These are phyloP conservation scores for Anableps anableps DNA, from an alignment of 2,797 vertebrate species.

Conservation along the genomic window DNA sequence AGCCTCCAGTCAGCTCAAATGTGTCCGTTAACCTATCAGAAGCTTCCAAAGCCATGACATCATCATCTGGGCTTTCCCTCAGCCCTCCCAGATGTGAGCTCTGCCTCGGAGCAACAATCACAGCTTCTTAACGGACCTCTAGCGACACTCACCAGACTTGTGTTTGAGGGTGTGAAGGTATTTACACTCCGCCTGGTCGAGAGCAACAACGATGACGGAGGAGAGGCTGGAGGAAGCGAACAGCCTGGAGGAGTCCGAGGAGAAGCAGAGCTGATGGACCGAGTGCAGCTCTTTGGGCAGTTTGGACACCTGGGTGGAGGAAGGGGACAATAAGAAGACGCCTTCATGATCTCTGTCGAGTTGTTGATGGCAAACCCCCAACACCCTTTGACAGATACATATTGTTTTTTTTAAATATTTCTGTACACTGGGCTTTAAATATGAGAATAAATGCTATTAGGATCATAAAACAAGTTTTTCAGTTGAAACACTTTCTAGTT, in stretches of 20 bases:
- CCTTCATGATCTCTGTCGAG: too few relatives aligned
- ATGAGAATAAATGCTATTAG: background rate
- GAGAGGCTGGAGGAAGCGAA: constrained; percentile 84
- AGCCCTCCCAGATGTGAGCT: too few relatives aligned
- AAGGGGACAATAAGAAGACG: background rate
- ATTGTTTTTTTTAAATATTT: background rate
- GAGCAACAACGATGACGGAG: constrained; percentile 79
- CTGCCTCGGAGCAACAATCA: background rate
- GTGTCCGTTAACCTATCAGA: background rate
- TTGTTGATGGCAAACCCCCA: too few relatives aligned
- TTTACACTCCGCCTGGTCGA: constrained; percentile 81
- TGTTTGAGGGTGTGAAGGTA: constrained; percentile 83
- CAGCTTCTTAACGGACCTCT: background rate
- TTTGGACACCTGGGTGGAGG: constrained; percentile 76
- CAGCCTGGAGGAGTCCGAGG: constrained; percentile 85
- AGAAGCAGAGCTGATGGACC: constrained; percentile 89
- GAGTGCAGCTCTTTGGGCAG: constrained; percentile 82
- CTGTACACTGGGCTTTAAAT: background rate
- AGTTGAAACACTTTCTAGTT: background rate
- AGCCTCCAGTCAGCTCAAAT: too few relatives aligned
- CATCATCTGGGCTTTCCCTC: too few relatives aligned
- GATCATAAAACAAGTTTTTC: background rate
- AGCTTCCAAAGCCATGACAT: background rate
- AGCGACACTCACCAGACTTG: constrained; percentile 79
- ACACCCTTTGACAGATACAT: too few relatives aligned